These are phyloP conservation scores for Drosophila bocki DNA, from an alignment of 1,140 invertebrate genomes.

Conservation along the genomic window DNA sequence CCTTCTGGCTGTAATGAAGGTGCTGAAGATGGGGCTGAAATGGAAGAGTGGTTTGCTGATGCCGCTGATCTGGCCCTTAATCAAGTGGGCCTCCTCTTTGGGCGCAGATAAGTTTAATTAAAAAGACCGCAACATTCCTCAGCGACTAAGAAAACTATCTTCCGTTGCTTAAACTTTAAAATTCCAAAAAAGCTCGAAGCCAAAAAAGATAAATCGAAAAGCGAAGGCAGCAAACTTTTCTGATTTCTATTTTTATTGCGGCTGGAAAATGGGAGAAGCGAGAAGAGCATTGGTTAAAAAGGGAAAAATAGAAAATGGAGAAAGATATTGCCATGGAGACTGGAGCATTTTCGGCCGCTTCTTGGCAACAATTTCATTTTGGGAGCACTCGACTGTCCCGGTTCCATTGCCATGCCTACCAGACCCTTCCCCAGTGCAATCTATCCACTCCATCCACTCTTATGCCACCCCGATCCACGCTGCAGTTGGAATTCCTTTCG, in stretches of 20 bases:
- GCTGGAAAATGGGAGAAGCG: constrained; percentile 39
- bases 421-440: constrained; percentile 6
- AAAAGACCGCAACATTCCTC: constrained; percentile 51
- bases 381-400: constrained; percentile 53
- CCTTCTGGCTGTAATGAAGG: neutral
- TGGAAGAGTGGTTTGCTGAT: neutral
- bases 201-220: constrained; percentile 11
- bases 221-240: constrained; percentile 61
- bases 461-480: constrained; percentile 3
- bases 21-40: constrained; percentile 11
- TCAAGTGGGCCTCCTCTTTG: constrained; percentile 43
- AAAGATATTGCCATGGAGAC: constrained; percentile 27
- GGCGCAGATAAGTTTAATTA: constrained; percentile 75
- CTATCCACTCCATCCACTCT: constrained; percentile 29
- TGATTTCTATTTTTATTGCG: constrained; percentile 80
- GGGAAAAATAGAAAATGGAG: constrained; percentile 1
- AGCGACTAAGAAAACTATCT: constrained; percentile 40
- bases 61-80: constrained; percentile 63
- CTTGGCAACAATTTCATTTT: constrained; percentile 76
- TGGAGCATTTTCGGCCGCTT: constrained; percentile 31
- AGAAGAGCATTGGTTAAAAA: neutral
- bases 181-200: constrained; percentile 43
- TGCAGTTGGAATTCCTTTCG: constrained; percentile 62
- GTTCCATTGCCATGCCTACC: constrained; percentile 46
- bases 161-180: constrained; percentile 50